phyloP scores from a whole-genome alignment of 2,113 vertebrate genomes.

The Oncorhynchus kisutch region DNA sequence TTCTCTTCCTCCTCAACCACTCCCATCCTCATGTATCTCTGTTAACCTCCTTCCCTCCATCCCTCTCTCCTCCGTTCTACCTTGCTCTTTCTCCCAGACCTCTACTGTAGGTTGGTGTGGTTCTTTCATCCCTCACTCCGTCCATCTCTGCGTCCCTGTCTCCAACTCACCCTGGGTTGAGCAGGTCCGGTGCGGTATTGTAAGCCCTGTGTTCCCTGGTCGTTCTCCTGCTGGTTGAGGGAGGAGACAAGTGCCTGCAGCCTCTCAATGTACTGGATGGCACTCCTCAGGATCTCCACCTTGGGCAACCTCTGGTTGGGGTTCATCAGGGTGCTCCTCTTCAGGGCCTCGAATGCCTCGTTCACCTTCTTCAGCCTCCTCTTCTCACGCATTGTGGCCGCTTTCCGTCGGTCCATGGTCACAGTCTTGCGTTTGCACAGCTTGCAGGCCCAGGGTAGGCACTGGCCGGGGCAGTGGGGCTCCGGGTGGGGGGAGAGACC shows the following conservation, averaged over 20 bases:
- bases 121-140: too few relatives aligned
- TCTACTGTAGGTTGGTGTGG: too few relatives aligned
- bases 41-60: neutral
- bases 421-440: constrained; percentile 94
- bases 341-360: constrained; percentile 95
- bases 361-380: constrained; percentile 96
- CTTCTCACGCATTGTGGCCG: constrained; percentile 93
- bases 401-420: constrained; percentile 89
- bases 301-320: constrained; percentile 98
- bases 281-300: constrained; percentile 96
- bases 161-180: constrained; percentile 82
- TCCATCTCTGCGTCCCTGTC: neutral
- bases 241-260: constrained; percentile 92
- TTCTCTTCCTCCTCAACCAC: neutral
- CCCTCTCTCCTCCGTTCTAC: neutral
- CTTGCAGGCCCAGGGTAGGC: constrained; percentile 96
- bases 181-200: constrained; percentile 69
- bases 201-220: constrained; percentile 82
- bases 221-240: constrained; percentile 93
- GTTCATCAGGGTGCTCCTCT: constrained; percentile 95
- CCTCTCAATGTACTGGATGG: constrained; percentile 97
- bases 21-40: neutral
- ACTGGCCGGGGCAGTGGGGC: constrained; percentile 91
- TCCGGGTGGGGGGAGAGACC: constrained; percentile 76
- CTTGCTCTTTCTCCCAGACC: neutral